A percentile compares a stretch with the other conserved stretches of the same genome.
Conservation (phyloP, 2,888 invertebrate genomes). For the Muschampia staudingeri region DNA sequence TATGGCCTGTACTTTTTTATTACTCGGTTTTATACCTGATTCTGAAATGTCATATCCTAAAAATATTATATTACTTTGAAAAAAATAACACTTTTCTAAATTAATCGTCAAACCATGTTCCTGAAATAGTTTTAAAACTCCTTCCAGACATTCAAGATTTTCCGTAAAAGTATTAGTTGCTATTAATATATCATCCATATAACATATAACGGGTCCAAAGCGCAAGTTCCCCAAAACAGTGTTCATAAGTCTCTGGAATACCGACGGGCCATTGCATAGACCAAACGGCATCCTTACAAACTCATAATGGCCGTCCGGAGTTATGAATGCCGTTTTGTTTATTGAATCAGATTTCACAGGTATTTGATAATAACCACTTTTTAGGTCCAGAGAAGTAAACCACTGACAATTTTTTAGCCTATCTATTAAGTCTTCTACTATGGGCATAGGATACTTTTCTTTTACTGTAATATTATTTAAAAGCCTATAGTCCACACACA, state of each 20-base stretch:
- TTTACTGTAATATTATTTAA: no score
- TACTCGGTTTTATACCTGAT: conserved; percentile 34
- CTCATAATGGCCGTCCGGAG: no score
- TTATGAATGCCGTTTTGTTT: no score
- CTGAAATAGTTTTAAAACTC: conserved; percentile 39
- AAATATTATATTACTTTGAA: conserved; percentile 38
- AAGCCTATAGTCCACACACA: no score
- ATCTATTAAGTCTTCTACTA: no score
- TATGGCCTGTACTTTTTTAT: conserved; percentile 32
- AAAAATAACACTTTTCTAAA: conserved; percentile 51
- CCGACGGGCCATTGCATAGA: conserved; percentile 65
- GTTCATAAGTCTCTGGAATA: conserved; percentile 68
- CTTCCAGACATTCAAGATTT: conserved; percentile 38
- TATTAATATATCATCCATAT: conserved; percentile 56
- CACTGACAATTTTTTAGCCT: no score
- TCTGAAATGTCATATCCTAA: conserved; percentile 36
- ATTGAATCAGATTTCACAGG: no score
- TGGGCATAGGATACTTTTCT: no score
- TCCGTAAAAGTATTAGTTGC: conserved; percentile 47
- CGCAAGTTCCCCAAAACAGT: conserved; percentile 59
- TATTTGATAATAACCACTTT: no score
- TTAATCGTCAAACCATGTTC: conserved; percentile 46
- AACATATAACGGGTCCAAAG: conserved; percentile 48
- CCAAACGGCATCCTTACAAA: conserved; percentile 67
- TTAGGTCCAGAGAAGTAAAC: no score